phyloP scores from a whole-genome alignment of 2,797 vertebrate genomes.

The Megalops cyprinoides region DNA sequence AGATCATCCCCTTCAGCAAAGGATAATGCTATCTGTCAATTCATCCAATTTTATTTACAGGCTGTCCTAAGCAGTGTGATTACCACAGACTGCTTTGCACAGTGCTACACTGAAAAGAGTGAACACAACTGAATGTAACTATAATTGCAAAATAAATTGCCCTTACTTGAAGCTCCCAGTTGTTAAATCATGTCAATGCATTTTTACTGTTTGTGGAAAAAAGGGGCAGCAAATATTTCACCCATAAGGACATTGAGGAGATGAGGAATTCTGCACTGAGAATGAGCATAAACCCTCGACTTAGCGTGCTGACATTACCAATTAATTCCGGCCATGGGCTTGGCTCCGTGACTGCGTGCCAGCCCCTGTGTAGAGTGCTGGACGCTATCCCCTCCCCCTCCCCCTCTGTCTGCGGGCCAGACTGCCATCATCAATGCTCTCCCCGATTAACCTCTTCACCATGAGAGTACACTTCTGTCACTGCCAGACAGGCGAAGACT shows the following conservation, averaged over 20 bases:
- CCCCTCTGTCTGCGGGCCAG: conserved; percentile 48
- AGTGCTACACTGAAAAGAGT: background rate
- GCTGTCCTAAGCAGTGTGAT: background rate
- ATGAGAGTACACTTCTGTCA: conserved; percentile 1
- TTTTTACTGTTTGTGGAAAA: conserved; percentile 15
- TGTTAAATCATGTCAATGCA: background rate
- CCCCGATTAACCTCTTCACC: conserved; percentile 35
- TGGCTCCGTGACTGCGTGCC: conserved; percentile 31
- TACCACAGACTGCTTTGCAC: background rate
- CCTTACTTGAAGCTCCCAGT: background rate
- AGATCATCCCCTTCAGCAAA: background rate
- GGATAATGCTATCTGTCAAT: background rate
- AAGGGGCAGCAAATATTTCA: conserved; percentile 36
- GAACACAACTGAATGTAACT: background rate
- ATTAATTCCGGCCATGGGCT: conserved; percentile 39
- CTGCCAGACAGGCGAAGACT: no score
- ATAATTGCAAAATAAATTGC: background rate
- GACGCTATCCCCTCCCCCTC: conserved; percentile 41
- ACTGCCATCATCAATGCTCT: conserved; percentile 33
- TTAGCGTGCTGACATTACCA: conserved; percentile 39
- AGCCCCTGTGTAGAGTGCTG: conserved; percentile 3
- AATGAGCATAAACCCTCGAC: conserved; percentile 40
- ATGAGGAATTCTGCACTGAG: background rate
- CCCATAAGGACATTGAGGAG: conserved; percentile 27
- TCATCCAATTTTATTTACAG: background rate